These are phyloP conservation scores for Drosophila nasuta DNA, from an alignment of 1,140 invertebrate species.

Conservation along the genomic window DNA sequence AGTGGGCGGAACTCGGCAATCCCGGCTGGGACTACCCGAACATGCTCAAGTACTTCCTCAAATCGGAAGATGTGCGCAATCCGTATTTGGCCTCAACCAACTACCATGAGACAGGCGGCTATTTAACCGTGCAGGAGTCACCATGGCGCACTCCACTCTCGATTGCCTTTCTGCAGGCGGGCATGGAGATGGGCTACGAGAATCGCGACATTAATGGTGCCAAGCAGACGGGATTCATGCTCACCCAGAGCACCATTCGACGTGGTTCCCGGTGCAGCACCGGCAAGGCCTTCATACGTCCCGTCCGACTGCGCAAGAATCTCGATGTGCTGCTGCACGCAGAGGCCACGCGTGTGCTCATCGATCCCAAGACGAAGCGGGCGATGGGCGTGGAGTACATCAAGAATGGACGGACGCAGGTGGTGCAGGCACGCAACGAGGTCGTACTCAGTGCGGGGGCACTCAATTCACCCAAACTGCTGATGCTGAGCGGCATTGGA, in stretches of 20 bases:
- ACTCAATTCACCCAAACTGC: constrained; percentile 92
- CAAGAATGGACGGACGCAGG: constrained; percentile 87
- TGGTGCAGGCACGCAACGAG: constrained; percentile 90
- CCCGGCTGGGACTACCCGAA: constrained; percentile 95
- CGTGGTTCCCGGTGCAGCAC: constrained; percentile 95
- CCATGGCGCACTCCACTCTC: constrained; percentile 92
- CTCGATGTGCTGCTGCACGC: constrained; percentile 93
- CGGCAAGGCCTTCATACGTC: constrained; percentile 94
- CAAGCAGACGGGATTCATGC: constrained; percentile 93
- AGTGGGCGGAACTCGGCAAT: constrained; percentile 95
- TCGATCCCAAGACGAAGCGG: constrained; percentile 88
- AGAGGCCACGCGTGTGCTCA: constrained; percentile 90
- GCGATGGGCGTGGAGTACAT: constrained; percentile 92
- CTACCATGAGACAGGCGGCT: constrained; percentile 92
- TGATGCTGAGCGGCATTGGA: constrained; percentile 96
- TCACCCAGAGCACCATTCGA: constrained; percentile 93
- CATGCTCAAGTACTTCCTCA: constrained; percentile 94
- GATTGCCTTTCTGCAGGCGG: constrained; percentile 92
- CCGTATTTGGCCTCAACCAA: constrained; percentile 90
- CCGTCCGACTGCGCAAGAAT: constrained; percentile 91
- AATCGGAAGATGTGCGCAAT: constrained; percentile 94
- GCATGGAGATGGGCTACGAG: constrained; percentile 91
- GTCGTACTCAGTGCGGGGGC: constrained; percentile 93
- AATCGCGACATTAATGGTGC: constrained; percentile 93
- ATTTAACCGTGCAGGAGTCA: constrained; percentile 93